Conservation (phyloP, 2,113 vertebrate genomes). For the Cranoglanis bouderius region DNA sequence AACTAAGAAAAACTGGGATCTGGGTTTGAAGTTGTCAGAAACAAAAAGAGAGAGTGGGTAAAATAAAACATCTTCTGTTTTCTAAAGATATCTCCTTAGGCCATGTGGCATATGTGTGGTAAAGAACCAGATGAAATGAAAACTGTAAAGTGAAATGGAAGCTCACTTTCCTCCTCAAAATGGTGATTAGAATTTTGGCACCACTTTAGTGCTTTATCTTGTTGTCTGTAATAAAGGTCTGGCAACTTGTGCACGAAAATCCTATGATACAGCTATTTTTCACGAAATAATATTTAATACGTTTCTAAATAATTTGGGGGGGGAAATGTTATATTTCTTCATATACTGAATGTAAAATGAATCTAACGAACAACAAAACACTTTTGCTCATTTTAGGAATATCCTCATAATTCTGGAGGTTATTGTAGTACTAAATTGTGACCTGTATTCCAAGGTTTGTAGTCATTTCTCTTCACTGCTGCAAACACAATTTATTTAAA, state of each 20-base stretch:
- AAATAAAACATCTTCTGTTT: slow-evolving; percentile 20
- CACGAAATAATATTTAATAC: not conserved
- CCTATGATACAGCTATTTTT: not conserved
- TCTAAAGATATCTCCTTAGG: slow-evolving; percentile 19
- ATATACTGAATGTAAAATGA: not conserved
- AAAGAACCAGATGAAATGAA: slow-evolving; percentile 26
- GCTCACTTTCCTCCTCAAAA: slow-evolving; percentile 14
- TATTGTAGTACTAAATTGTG: not conserved
- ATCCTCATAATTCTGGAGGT: not conserved
- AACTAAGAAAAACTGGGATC: slow-evolving; percentile 3
- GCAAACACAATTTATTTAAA: slow-evolving; percentile 36
- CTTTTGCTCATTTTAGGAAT: not conserved
- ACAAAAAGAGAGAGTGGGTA: slow-evolving; percentile 15
- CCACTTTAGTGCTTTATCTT: slow-evolving; percentile 26
- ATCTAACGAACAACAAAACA: not conserved
- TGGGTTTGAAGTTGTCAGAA: slow-evolving; percentile 19
- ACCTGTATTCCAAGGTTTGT: not conserved
- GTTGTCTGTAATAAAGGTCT: slow-evolving; percentile 39
- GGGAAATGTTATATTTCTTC: not conserved
- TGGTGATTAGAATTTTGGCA: slow-evolving; percentile 4
- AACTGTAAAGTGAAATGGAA: slow-evolving; percentile 1
- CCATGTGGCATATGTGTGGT: slow-evolving; percentile 19
- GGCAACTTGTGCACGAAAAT: not conserved
- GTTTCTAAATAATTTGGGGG: not conserved
- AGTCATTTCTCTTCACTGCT: slow-evolving; percentile 3